Base-by-base conservation (phyloP, 2,888 invertebrate species). In the Limnephilus rhombicus region DNA sequence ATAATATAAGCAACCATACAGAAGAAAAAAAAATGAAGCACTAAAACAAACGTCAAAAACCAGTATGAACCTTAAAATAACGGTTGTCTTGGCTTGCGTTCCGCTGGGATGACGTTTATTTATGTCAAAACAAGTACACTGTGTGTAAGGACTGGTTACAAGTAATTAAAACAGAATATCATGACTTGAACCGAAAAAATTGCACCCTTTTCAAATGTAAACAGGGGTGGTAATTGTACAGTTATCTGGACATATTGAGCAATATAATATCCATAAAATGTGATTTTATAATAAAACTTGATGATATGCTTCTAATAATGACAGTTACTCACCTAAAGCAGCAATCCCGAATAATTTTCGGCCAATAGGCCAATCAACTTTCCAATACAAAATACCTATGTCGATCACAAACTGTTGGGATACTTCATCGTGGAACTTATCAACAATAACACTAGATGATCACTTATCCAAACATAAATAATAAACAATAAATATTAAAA, bases 331-430 rank as follows among this genome's bases (percentile, higher is more conserved):
- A 92, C 92, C 92, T 92, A 92, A 90, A 88, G 85, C 89, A 90
- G 92, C 86, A 90, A 91, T 92, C 89, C 86, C 89, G 91, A 92
- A 88, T 91, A 92, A 90, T 92, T 89, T 92, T 92, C 85, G 90
- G 91, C 91, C 91, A 92, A 91, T 91, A 91, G 92, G 90, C 91
- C 92, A 92, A 92, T 92, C 91, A 92, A 92, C 92, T 92, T 92
- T 92, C 92, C 91, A 92, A 90, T 90, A 90, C 85, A 87, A 86
- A 91, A 92, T 91, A n/a, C n/a, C n/a, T n/a, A 80, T 45, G 87
- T 85, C 85, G 45, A 90, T 92, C 92, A 92, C 88, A 85, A 92
- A 92, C 87, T 53, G 34, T 91, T 53, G 49, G 29, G 85, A 29
- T 80, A 86, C 90, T 83, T 90, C 91, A 92, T 92, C 68, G 80